A percentile compares a stretch with the other conserved stretches of the same genome.
phyloP scores from a whole-genome alignment of 2,888 invertebrate genomes.

The Agelastica alni region DNA sequence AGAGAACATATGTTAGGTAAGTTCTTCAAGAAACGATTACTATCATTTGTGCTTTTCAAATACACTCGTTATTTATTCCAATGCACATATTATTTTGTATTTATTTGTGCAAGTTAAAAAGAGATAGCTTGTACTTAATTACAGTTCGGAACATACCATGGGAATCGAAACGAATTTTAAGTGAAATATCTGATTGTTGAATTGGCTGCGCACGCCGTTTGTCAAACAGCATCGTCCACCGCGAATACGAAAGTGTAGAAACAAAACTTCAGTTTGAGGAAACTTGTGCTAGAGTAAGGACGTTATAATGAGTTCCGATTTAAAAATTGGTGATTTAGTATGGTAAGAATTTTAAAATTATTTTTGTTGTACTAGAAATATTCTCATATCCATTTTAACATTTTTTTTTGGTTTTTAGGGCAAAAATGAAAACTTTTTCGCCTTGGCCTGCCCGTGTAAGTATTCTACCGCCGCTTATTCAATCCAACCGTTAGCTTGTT shows the following conservation, averaged over 20 bases:
- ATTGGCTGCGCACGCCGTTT: neutral
- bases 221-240: constrained; percentile 28
- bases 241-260: constrained; percentile 34
- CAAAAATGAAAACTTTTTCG: constrained; percentile 96
- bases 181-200: no score
- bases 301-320: constrained; percentile 61
- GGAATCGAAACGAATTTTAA: no score
- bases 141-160: no score
- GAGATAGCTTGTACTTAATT: no score
- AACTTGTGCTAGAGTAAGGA: constrained; percentile 30
- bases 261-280: constrained; percentile 47
- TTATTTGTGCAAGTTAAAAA: no score
- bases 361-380: constrained; percentile 39
- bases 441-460: constrained; percentile 98
- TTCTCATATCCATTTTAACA: constrained; percentile 9
- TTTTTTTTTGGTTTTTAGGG: constrained; percentile 71
- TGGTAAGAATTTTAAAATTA: constrained; percentile 61
- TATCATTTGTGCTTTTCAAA: no score
- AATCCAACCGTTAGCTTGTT: constrained; percentile 54
- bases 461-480: constrained; percentile 50
- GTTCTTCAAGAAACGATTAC: no score
- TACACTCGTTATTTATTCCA: no score
- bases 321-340: constrained; percentile 70
- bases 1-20: no score
- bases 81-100: no score